Evolutionary conservation across 2,797 vertebrate genomes (phyloP).

Genomic region (Pipistrellus kuhlii): DNA sequence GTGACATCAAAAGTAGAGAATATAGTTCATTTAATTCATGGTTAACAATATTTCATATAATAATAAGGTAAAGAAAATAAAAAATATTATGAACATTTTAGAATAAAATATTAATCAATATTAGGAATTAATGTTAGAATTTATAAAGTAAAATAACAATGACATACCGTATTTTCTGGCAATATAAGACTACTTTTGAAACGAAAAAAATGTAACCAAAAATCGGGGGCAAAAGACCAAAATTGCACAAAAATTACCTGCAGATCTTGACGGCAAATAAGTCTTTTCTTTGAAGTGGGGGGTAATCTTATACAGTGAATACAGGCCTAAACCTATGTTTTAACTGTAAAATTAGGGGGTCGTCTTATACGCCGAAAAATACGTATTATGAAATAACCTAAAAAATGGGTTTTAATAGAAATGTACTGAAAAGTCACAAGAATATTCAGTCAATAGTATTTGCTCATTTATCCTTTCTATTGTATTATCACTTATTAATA

Average conservation of each 20-base stretch:
- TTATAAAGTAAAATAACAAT: conserved; percentile 10
- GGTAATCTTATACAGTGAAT: too few species aligned
- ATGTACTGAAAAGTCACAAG: background rate
- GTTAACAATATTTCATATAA: background rate
- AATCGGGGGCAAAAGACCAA: too few species aligned
- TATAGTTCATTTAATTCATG: conserved; percentile 15
- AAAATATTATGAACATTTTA: background rate
- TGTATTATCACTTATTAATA: conserved; percentile 19
- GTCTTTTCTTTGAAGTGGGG: too few species aligned
- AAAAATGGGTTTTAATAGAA: conserved; percentile 33
- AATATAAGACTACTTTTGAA: too few species aligned
- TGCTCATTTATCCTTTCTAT: background rate
- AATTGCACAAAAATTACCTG: too few species aligned
- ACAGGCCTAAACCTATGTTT: too few species aligned
- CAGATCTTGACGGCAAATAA: too few species aligned
- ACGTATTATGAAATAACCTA: conserved; percentile 26
- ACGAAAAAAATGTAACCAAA: too few species aligned
- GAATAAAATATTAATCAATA: conserved; percentile 3
- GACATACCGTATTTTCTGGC: background rate
- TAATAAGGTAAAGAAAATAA: conserved; percentile 10
- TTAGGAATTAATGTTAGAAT: background rate
- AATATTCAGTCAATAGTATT: background rate
- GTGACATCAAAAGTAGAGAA: background rate
- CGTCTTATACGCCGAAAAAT: too few species aligned
- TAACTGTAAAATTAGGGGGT: too few species aligned